A percentile compares a stretch with the other conserved stretches of the same genome.
Evolutionary conservation across 1,140 invertebrate genomes (phyloP).

Genomic region (Calosoma granatense): DNA sequence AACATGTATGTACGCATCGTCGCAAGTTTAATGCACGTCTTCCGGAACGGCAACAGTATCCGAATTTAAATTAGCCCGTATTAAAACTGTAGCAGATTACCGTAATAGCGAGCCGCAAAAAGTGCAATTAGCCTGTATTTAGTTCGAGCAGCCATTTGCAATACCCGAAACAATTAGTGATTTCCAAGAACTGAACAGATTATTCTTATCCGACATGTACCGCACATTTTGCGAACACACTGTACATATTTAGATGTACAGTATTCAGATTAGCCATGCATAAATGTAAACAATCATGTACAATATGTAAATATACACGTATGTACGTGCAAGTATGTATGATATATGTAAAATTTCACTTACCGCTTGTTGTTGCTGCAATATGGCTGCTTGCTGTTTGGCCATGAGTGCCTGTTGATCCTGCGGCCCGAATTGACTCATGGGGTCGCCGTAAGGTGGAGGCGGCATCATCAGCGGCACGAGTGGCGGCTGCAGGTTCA

Average conservation of each 20-base stretch:
- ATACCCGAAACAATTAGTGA: slow-evolving; percentile 11
- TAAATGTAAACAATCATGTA: too few species aligned
- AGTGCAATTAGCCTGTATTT: not conserved
- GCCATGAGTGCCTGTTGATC: slow-evolving; percentile 42
- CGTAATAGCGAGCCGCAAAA: not conserved
- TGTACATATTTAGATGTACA: too few species aligned
- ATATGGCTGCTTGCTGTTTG: slow-evolving; percentile 57
- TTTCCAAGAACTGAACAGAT: not conserved
- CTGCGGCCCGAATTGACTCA: slow-evolving; percentile 46
- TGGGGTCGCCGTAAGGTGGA: slow-evolving; percentile 54
- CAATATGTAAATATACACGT: too few species aligned
- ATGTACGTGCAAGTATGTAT: too few species aligned
- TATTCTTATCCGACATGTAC: too few species aligned
- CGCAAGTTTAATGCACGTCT: not conserved
- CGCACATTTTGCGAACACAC: too few species aligned
- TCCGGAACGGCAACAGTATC: not conserved
- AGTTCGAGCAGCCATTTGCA: slow-evolving; percentile 15
- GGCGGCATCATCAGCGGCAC: slow-evolving; percentile 86
- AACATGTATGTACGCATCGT: too few species aligned
- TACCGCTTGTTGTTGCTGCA: slow-evolving; percentile 58
- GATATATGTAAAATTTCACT: slow-evolving; percentile 30
- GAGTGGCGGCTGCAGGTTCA: slow-evolving; percentile 77
- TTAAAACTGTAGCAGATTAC: not conserved
- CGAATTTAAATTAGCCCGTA: not conserved
- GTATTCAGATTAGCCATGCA: too few species aligned